Conservation (phyloP, 2,113 vertebrate species). For the Setophaga petechia region DNA sequence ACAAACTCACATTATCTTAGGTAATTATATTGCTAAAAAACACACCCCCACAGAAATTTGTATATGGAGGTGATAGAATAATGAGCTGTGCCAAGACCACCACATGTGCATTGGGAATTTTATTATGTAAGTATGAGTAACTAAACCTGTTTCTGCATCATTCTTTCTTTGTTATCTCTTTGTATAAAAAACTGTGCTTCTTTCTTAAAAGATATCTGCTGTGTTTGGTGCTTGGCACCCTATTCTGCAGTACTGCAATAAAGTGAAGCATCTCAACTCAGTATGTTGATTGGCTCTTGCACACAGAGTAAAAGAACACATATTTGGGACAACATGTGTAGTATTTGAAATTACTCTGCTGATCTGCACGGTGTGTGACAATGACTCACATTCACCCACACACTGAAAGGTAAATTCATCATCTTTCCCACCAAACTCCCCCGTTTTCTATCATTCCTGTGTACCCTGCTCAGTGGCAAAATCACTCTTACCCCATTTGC, state of each 20-base stretch:
- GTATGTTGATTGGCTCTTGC: not conserved
- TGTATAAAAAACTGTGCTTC: not conserved
- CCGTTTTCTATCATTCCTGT: not conserved
- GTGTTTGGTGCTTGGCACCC: not conserved
- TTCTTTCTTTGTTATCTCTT: not conserved
- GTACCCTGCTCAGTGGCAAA: not conserved
- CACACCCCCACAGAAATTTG: not conserved
- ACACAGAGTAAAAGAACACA: not conserved
- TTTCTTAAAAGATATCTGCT: not conserved
- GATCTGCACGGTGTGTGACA: not conserved
- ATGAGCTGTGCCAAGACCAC: not conserved
- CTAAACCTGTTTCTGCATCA: not conserved
- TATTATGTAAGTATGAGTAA: not conserved
- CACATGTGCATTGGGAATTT: not conserved
- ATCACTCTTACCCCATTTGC: not conserved
- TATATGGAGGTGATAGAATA: not conserved
- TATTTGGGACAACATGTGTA: not conserved
- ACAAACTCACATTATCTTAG: not conserved
- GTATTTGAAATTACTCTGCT: not conserved
- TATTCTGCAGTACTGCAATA: not conserved
- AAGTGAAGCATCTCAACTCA: not conserved
- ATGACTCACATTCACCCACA: not conserved
- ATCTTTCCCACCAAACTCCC: not conserved
- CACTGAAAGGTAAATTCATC: not conserved
- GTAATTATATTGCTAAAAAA: not conserved